Evolutionary conservation across 2,888 invertebrate species (phyloP), one percentile per base, ranked within the genome.

Genomic region (Chrysomela aeneicollis): DNA sequence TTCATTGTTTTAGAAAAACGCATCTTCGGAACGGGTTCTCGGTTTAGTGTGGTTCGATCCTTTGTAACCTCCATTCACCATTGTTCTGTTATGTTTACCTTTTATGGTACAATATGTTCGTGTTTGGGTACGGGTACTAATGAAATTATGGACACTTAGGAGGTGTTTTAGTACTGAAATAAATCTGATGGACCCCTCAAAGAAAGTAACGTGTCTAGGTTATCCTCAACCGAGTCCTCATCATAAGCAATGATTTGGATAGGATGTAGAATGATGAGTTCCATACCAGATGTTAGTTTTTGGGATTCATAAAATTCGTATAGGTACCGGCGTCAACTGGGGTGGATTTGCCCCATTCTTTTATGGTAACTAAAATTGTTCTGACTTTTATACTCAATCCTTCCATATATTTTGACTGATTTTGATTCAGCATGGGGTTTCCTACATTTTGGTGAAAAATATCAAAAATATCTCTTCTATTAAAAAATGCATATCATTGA

Each of bases 1-100:
- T 79, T 79, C 75, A 77, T 79, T 79, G 77, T 77, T 73, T 74
- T 73, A 75, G 49, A 76, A 76, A 74, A 72, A 69, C 60, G 69
- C 63, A 67, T 61, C 59, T 51, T 57, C 47, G 9, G 46, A 57
- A 57, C 57, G 57, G 57, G 57, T 57, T 57, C 57, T 26, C 46
- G 46, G 46, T 46, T 57, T 42, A 42, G 42, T 42, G 42, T 42
- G 42, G 42, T 42, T 57, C 46, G 57, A 57, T 57, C 57, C 46
- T 46, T 57, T 26, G 46, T 57, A 57, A 57, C 57, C 57, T 57
- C 46, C 57, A 57, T 57, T 46, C 57, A 57, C 30, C 57, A 57
- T 57, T 57, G 57, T 57, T 57, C 46, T 57, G 57, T 57, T 46
- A 57, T 57, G 57, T 57, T 57, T 30, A 46, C 46, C 57, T 57